Conservation (phyloP, 2,888 invertebrate genomes). For the Brenthis daphne region DNA sequence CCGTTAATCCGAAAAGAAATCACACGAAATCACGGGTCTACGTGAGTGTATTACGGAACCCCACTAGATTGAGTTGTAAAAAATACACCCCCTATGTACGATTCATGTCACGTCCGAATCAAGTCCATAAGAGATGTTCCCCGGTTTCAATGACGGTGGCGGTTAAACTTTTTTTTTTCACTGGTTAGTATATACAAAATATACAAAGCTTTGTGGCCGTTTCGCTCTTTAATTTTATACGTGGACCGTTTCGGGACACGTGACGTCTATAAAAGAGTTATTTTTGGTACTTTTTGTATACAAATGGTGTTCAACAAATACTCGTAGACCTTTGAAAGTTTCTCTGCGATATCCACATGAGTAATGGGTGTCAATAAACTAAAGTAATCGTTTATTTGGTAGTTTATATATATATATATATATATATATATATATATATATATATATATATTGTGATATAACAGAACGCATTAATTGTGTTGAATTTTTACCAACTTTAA, state of each 20-base stretch:
- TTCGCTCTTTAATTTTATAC: constrained; percentile 69
- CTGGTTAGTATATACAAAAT: constrained; percentile 47
- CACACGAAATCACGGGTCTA: constrained; percentile 25
- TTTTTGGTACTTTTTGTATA: constrained; percentile 26
- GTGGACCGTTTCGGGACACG: constrained; percentile 58
- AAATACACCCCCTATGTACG: constrained; percentile 45
- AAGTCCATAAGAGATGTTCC: constrained; percentile 64
- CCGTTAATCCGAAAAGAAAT: constrained; percentile 13
- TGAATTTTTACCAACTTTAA: too few species aligned
- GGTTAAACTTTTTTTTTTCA: constrained; percentile 53
- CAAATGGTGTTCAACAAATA: not conserved
- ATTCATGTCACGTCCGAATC: constrained; percentile 68
- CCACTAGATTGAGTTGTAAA: constrained; percentile 59
- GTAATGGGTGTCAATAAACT: not conserved
- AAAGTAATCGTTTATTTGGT: not conserved
- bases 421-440: too few species aligned
- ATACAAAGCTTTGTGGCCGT: constrained; percentile 54
- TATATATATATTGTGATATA: too few species aligned
- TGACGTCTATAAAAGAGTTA: constrained; percentile 47
- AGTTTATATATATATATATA: too few species aligned
- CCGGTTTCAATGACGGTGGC: constrained; percentile 63
- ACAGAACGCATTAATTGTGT: too few species aligned
- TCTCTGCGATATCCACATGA: too few species aligned
- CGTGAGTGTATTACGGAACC: constrained; percentile 25
- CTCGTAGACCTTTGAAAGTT: not conserved